Base-by-base conservation (phyloP, 2,888 invertebrate genomes). In the Orchestes rusci region DNA sequence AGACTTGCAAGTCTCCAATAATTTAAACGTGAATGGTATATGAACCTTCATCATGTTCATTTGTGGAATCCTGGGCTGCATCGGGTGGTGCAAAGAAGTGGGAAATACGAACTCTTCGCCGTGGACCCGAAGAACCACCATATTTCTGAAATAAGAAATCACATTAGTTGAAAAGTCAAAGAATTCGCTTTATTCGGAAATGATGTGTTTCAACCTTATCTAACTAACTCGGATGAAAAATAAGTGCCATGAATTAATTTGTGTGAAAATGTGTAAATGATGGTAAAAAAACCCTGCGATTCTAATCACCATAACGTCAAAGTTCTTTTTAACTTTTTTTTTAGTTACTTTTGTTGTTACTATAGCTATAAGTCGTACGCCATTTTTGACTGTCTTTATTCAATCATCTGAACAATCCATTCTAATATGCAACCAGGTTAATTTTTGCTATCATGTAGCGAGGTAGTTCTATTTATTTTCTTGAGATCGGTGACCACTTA, bases 1-100 rank as follows among this genome's bases (percentile, higher is more conserved):
- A 53, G 82, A 76, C 56, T 79, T 79, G 42, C 79, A 77, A 49
- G 79, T 77, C 64, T 85, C 84, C 56, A 81, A 70, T 45, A 85
- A 71, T 62, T 84, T 84, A 70, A 86, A 85, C 12, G 84, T 84
- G 71, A 85, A 86, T 10, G 85, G 85, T 63, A 86, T 85, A 69
- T 84, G 84, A 13, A 86, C 84, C 64, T 84, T 77, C 75, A 84
- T 85, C 85, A 86, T 85, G 61, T 84, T 80, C 68, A 86, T 79
- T 57, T 84, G 78, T 0, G 85, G 84, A 38, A 84, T 82, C 56
- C 79, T 74, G 35, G 73, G 71, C 17, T 72, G 66, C 48, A 76
- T 50, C 15, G 37, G 47, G 40, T 68, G 66, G 39, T 66, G 69
- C 30, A 65, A 67, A 62, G 56, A 64, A 70, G 63, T 67, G 7